phyloP scores from a whole-genome alignment of 2,113 vertebrate genomes.

The Choloepus hoffmanni region DNA sequence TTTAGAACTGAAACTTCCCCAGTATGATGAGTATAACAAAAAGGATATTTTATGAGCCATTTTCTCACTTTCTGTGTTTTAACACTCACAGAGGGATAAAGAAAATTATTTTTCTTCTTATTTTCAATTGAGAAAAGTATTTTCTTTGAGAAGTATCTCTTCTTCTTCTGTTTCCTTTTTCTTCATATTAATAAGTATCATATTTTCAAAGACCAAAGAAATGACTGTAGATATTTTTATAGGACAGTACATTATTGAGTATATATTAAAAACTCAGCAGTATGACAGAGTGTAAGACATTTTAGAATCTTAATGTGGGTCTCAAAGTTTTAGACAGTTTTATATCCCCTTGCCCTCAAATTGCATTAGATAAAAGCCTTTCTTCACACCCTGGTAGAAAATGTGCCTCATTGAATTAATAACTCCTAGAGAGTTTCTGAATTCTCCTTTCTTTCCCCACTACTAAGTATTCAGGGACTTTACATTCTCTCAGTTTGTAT shows the following conservation, averaged over 20 bases:
- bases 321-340: slow-evolving; percentile 22
- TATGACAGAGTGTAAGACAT: not conserved
- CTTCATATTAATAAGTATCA: not conserved
- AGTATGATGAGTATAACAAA: not conserved
- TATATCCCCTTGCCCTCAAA: slow-evolving; percentile 21
- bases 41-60: not conserved
- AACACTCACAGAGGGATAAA: not conserved
- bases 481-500: not conserved
- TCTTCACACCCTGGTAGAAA: slow-evolving; percentile 11
- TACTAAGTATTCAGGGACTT: not conserved
- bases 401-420: not conserved
- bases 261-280: slow-evolving; percentile 39
- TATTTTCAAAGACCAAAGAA: slow-evolving; percentile 54
- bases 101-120: not conserved
- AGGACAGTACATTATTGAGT: not conserved
- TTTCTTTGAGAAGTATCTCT: not conserved
- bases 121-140: not conserved
- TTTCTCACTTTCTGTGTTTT: not conserved
- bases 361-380: not conserved
- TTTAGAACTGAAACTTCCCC: not conserved
- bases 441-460: not conserved
- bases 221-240: slow-evolving; percentile 24
- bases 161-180: not conserved
- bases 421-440: not conserved
- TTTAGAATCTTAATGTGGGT: slow-evolving; percentile 38